Evolutionary conservation across 2,797 vertebrate genomes (phyloP).

Genomic region (Linurgus olivaceus): DNA sequence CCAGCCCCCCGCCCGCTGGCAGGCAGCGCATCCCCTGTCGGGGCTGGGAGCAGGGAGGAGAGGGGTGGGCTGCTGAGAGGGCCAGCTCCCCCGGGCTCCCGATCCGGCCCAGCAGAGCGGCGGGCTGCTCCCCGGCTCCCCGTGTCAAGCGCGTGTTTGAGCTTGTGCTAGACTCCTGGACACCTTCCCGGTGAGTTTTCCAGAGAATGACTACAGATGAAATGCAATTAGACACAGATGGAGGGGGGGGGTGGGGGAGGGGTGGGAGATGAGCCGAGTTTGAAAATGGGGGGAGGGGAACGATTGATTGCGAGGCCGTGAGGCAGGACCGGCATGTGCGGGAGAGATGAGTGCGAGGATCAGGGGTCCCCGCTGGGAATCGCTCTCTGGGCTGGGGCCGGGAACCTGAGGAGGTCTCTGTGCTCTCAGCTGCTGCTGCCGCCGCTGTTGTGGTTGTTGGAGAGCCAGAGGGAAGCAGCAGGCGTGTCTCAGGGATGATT

Average conservation of each 20-base stretch:
- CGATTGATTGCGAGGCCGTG: slow-evolving; percentile 28
- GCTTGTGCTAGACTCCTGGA: slow-evolving; percentile 38
- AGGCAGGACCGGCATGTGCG: background rate
- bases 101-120: background rate
- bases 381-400: background rate
- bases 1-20: background rate
- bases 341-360: background rate
- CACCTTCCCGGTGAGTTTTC: slow-evolving; percentile 37
- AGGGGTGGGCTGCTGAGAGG: background rate
- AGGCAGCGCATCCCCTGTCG: background rate
- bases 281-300: slow-evolving; percentile 30
- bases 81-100: background rate
- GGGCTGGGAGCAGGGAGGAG: background rate
- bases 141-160: slow-evolving; percentile 16
- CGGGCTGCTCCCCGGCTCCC: background rate
- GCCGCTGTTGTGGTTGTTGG: slow-evolving; percentile 31
- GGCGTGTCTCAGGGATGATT: slow-evolving; percentile 67
- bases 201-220: slow-evolving; percentile 60
- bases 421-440: slow-evolving; percentile 20
- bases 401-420: slow-evolving; percentile 48
- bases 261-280: slow-evolving; percentile 20
- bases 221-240: slow-evolving; percentile 66
- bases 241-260: slow-evolving; percentile 19
- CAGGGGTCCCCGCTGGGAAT: slow-evolving; percentile 43
- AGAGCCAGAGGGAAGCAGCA: slow-evolving; percentile 63